Conservation (phyloP, 2,888 invertebrate genomes). For the Myopa testacea region DNA sequence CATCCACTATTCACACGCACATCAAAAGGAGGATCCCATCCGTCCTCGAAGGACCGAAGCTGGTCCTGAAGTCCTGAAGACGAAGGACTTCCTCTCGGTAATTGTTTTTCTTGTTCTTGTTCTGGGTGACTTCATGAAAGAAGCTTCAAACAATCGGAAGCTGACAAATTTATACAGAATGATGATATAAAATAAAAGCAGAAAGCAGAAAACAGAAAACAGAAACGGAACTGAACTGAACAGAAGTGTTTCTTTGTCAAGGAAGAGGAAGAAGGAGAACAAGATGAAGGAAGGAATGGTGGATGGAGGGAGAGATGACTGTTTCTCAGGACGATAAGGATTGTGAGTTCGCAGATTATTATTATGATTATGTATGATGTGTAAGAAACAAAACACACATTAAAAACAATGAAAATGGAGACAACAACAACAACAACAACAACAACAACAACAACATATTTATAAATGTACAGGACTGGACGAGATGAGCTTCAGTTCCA, state of each 20-base stretch:
- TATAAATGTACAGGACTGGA: slow-evolving; percentile 8
- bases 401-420: slow-evolving; percentile 8
- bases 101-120: slow-evolving; percentile 7
- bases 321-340: neutral
- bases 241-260: too few relatives aligned
- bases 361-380: too few relatives aligned
- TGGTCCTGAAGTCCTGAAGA: neutral
- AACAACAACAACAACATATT: neutral
- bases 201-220: too few relatives aligned
- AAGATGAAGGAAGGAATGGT: neutral
- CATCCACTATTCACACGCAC: too few relatives aligned
- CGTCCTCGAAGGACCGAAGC: neutral
- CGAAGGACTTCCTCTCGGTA: neutral
- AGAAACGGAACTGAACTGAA: too few relatives aligned
- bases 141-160: slow-evolving; percentile 4
- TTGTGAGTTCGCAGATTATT: too few relatives aligned
- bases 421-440: neutral
- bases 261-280: too few relatives aligned
- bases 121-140: neutral
- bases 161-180: slow-evolving; percentile 25
- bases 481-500: too few relatives aligned
- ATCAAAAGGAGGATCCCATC: neutral
- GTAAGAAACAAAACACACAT: neutral
- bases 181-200: too few relatives aligned
- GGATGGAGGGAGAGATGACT: neutral